Evolutionary conservation across 2,113 vertebrate species (phyloP).

Genomic region (Arothron firmamentum): DNA sequence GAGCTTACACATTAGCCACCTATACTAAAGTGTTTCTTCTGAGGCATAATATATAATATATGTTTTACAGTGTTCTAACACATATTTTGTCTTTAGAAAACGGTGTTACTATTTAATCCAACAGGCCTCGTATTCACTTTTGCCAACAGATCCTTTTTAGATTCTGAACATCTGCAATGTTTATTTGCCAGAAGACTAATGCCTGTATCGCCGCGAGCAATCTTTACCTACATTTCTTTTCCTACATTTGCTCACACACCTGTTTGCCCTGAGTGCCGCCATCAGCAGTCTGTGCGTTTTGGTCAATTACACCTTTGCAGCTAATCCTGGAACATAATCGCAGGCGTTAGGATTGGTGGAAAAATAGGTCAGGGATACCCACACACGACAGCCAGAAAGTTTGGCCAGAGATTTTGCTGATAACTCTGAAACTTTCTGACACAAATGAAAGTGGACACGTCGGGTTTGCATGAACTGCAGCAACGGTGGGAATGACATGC

Average conservation of each 20-base stretch:
- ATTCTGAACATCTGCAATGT: background rate
- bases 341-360: background rate
- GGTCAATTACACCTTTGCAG: background rate
- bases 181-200: no score
- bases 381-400: background rate
- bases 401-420: background rate
- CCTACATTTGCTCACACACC: background rate
- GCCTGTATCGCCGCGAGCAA: background rate
- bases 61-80: no score
- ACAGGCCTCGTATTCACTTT: background rate
- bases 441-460: background rate
- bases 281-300: background rate
- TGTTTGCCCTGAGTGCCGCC: background rate
- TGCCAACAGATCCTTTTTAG: background rate
- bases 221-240: background rate
- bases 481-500: background rate
- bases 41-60: no score
- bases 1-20: no score
- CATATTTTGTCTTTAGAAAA: no score
- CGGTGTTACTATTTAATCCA: background rate
- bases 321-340: background rate
- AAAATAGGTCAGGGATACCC: background rate
- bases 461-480: background rate
- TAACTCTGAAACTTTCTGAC: background rate
- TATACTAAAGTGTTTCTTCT: no score